These are phyloP conservation scores for Pseudorasbora parva DNA, from an alignment of 2,113 vertebrate species.

Conservation along the genomic window DNA sequence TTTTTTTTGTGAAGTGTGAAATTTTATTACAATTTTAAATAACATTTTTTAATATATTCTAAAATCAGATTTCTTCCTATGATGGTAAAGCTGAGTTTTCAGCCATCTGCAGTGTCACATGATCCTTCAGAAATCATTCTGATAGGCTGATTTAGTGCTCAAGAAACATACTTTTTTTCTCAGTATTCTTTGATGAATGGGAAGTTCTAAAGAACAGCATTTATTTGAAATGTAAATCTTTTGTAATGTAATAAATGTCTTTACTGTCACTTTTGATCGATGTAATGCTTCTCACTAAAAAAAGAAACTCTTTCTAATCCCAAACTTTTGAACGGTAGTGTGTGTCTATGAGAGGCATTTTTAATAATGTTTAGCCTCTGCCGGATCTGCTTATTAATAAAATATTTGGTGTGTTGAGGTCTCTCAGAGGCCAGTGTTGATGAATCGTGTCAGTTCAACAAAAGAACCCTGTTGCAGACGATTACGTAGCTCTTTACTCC, in stretches of 20 bases:
- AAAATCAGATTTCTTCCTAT: background rate
- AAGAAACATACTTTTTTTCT: background rate
- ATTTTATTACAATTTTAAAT: background rate
- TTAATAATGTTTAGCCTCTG: slow-evolving; percentile 6
- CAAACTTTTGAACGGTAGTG: background rate
- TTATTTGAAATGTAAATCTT: background rate
- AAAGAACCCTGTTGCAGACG: slow-evolving; percentile 10
- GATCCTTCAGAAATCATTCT: background rate
- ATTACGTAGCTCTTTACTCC: slow-evolving; percentile 30
- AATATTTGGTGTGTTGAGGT: background rate
- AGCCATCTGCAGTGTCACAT: background rate
- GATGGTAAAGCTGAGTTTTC: background rate
- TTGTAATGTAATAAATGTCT: background rate
- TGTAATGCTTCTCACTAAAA: background rate
- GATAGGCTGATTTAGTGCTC: background rate
- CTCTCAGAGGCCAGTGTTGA: background rate
- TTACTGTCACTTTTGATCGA: background rate
- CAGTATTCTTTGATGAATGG: background rate
- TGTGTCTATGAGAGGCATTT: background rate
- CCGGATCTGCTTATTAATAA: background rate
- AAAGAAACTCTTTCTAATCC: background rate
- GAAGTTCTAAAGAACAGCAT: background rate
- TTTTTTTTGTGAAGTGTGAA: background rate
- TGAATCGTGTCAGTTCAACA: slow-evolving; percentile 29
- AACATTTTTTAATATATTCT: background rate